Percentiles rank a stretch among this genome's conserved stretches.
Evolutionary conservation across 2,113 vertebrate species (phyloP).

Genomic region (Sterna hirundo): DNA sequence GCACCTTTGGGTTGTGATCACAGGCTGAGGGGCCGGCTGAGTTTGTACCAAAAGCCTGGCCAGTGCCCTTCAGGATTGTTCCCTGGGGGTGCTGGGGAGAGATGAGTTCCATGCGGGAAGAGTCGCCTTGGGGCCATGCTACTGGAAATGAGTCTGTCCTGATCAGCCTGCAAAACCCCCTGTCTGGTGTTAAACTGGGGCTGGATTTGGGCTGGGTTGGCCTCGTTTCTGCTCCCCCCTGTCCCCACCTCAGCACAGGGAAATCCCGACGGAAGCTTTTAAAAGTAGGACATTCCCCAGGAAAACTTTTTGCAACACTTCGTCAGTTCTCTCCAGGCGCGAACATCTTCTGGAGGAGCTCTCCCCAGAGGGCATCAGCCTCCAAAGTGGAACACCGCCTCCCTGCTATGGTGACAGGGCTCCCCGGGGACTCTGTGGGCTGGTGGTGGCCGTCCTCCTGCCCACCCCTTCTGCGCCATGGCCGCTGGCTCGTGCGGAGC

Average conservation of each 20-base stretch:
- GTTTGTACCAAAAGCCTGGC: not conserved
- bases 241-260: not conserved
- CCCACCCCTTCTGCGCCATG: not conserved
- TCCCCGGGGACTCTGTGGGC: not conserved
- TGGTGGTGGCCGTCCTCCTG: not conserved
- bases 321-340: not conserved
- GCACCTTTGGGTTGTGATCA: not conserved
- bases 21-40: not conserved
- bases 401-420: not conserved
- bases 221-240: not conserved
- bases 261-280: not conserved
- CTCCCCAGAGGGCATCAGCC: not conserved
- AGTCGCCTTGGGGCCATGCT: not conserved
- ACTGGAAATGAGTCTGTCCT: not conserved
- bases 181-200: not conserved
- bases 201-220: not conserved
- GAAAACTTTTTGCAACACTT: conserved; percentile 27
- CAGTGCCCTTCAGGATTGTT: not conserved
- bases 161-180: fast-evolving
- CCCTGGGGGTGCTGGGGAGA: fast-evolving
- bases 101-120: not conserved
- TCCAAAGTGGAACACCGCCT: conserved; percentile 7
- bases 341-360: not conserved
- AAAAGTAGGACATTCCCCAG: conserved; percentile 44
- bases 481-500: fast-evolving